phyloP scores from a whole-genome alignment of 2,888 invertebrate genomes.

The Pterobdella sp. region DNA sequence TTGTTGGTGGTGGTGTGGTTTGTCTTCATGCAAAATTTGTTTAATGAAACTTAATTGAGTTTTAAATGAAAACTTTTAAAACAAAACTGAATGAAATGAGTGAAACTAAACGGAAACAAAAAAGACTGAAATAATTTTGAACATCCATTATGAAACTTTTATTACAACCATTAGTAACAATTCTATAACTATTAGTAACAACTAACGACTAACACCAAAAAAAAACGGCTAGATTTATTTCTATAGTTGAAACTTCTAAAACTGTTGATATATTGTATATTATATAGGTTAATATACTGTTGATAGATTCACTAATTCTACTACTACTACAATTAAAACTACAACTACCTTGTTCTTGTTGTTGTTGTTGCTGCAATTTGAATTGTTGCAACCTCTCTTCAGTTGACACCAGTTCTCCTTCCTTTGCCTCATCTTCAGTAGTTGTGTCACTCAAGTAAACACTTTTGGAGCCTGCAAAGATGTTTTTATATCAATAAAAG shows the following conservation, averaged over 20 bases:
- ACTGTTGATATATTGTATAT: too few relatives aligned
- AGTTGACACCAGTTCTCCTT: conserved; percentile 46
- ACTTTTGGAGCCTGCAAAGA: not conserved
- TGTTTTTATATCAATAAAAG: not conserved
- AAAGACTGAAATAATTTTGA: not conserved
- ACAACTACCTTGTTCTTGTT: conserved; percentile 15
- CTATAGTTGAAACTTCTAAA: too few relatives aligned
- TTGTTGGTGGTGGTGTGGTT: not conserved
- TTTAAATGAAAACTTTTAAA: not conserved
- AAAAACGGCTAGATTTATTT: too few relatives aligned
- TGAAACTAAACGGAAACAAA: not conserved
- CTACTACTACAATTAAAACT: not conserved
- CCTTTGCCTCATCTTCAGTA: conserved; percentile 31
- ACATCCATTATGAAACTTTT: not conserved
- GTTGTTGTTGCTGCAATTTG: conserved; percentile 34
- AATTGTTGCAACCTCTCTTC: conserved; percentile 46
- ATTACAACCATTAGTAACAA: not conserved
- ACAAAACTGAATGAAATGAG: not conserved
- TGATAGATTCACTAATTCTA: too few relatives aligned
- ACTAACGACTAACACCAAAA: not conserved
- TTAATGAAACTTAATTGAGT: not conserved
- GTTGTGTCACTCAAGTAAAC: not conserved
- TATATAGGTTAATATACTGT: too few relatives aligned
- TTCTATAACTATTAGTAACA: too few relatives aligned
- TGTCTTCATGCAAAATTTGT: not conserved